Percentiles rank a stretch among this genome's conserved stretches.
phyloP scores from a whole-genome alignment of 2,888 invertebrate genomes.

The Punctoribates punctum region DNA sequence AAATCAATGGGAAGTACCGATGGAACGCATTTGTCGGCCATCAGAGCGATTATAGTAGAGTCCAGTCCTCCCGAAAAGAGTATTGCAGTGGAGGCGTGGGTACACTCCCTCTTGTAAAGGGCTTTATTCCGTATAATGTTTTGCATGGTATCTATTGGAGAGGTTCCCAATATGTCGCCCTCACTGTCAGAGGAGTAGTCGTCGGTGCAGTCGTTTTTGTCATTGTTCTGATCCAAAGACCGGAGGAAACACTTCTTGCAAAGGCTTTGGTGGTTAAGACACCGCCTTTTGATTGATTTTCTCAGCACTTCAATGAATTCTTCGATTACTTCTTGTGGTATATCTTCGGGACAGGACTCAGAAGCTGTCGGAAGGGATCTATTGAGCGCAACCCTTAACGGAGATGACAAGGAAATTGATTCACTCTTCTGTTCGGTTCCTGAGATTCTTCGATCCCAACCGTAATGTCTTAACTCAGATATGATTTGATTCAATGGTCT shows the following conservation, averaged over 20 bases:
- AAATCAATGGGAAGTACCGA: slow-evolving; percentile 73
- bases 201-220: not conserved
- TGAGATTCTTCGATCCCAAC: slow-evolving; percentile 32
- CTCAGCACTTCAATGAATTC: slow-evolving; percentile 52
- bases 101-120: slow-evolving; percentile 30
- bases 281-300: slow-evolving; percentile 50
- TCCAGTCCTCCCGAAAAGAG: slow-evolving; percentile 96
- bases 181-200: slow-evolving; percentile 31
- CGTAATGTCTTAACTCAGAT: slow-evolving; percentile 34
- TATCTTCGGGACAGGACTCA: not conserved
- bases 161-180: slow-evolving; percentile 34
- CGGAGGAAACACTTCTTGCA: slow-evolving; percentile 50
- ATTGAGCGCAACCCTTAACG: slow-evolving; percentile 36
- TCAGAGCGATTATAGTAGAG: slow-evolving; percentile 79
- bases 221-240: not conserved
- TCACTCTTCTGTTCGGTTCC: not conserved
- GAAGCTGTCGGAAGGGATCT: not conserved
- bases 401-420: not conserved
- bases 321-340: slow-evolving; percentile 42
- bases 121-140: not conserved
- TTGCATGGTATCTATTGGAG: not conserved
- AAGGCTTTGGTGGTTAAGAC: slow-evolving; percentile 49
- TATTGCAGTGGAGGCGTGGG: slow-evolving; percentile 61
- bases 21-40: slow-evolving; percentile 66
- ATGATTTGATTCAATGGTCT: slow-evolving; percentile 14